Evolutionary conservation across 2,113 vertebrate species (phyloP).

Genomic region (Oncorhynchus nerka): DNA sequence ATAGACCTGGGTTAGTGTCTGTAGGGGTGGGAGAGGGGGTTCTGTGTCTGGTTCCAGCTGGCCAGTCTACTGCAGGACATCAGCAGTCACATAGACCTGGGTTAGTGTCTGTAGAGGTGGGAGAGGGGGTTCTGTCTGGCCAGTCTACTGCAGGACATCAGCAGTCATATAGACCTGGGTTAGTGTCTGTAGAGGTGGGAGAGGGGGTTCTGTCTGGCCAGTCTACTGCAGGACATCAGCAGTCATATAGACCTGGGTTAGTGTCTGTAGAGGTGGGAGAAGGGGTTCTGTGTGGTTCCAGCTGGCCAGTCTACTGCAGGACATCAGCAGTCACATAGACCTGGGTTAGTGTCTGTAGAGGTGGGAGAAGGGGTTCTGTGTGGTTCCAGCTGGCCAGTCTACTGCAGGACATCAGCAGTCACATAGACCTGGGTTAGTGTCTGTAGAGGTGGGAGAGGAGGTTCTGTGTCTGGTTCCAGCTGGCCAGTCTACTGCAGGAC

Average conservation of each 20-base stretch:
- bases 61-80: slow-evolving; percentile 97
- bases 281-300: slow-evolving; percentile 58
- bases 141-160: slow-evolving; percentile 95
- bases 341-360: too few species aligned
- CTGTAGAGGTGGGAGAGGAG: slow-evolving; percentile 48
- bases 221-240: slow-evolving; percentile 95
- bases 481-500: slow-evolving; percentile 95
- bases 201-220: slow-evolving; percentile 63
- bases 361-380: too few species aligned
- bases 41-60: too few species aligned
- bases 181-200: too few species aligned
- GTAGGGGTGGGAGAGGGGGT: slow-evolving; percentile 49
- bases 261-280: too few species aligned
- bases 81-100: slow-evolving; percentile 93
- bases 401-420: too few species aligned
- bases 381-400: slow-evolving; percentile 45
- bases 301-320: slow-evolving; percentile 68
- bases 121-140: slow-evolving; percentile 67
- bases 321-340: slow-evolving; percentile 54
- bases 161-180: slow-evolving; percentile 88
- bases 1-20: too few species aligned
- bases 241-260: slow-evolving; percentile 88
- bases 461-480: slow-evolving; percentile 66
- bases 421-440: too few species aligned
- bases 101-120: too few species aligned